Evolutionary conservation across 1,140 invertebrate genomes (phyloP).

Genomic region (Olivierus martensii): DNA sequence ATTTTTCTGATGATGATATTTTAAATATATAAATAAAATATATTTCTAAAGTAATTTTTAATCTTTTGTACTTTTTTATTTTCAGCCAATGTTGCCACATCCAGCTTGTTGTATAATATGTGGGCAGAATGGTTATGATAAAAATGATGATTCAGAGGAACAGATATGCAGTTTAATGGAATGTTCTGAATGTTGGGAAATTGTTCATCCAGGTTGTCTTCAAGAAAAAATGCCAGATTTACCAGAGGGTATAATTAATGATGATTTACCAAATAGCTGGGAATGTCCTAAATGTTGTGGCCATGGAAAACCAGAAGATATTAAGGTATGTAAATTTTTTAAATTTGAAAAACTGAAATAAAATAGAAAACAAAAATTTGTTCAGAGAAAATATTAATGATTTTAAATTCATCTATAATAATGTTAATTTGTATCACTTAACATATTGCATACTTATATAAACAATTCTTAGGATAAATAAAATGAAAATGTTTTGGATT

Average conservation of each 20-base stretch:
- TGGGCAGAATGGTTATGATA: slow-evolving; percentile 68
- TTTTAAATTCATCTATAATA: no score
- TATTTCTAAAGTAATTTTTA: no score
- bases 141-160: slow-evolving; percentile 1
- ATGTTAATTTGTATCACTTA: no score
- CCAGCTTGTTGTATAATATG: slow-evolving; percentile 79
- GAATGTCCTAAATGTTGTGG: slow-evolving; percentile 71
- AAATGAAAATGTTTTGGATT: no score
- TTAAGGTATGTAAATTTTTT: neutral
- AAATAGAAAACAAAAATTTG: no score
- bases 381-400: no score
- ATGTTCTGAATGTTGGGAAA: slow-evolving; percentile 82
- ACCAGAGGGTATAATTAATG: slow-evolving; percentile 45
- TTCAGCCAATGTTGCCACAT: slow-evolving; percentile 67
- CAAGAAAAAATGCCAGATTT: slow-evolving; percentile 23
- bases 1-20: no score
- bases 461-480: no score
- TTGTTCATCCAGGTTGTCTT: slow-evolving; percentile 74
- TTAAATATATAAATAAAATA: no score
- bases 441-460: no score
- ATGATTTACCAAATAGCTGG: slow-evolving; percentile 92
- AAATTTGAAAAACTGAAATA: neutral
- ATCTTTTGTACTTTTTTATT: neutral
- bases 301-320: neutral
- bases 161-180: slow-evolving; percentile 42